Percentiles rank a stretch among this genome's conserved stretches.
Conservation (phyloP, 2,113 vertebrate species). For the Electrona antarctica region DNA sequence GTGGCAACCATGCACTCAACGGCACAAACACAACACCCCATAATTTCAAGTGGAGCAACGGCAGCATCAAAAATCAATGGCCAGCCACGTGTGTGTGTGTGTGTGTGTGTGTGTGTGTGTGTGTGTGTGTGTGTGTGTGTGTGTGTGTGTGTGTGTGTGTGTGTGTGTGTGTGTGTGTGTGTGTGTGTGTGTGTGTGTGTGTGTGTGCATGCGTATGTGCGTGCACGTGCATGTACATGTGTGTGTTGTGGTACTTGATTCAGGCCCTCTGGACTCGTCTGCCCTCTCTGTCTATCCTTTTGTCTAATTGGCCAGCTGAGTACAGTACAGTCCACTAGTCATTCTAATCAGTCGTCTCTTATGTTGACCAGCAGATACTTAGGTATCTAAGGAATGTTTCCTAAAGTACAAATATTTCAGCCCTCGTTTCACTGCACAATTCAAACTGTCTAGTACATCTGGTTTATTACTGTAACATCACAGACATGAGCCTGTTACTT, state of each 20-base stretch:
- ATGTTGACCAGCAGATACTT: too few relatives aligned
- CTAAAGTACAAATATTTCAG: too few relatives aligned
- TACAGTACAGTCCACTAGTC: conserved; percentile 36
- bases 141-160: neutral
- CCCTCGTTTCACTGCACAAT: too few relatives aligned
- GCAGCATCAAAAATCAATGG: too few relatives aligned
- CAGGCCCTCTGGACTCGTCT: neutral
- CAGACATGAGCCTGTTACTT: too few relatives aligned
- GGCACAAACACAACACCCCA: too few relatives aligned
- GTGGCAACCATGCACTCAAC: too few relatives aligned
- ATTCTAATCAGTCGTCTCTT: conserved; percentile 15
- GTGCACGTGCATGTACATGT: neutral
- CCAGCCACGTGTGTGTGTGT: neutral
- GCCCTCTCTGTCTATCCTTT: conserved; percentile 58
- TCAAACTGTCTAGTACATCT: too few relatives aligned
- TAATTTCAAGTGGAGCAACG: too few relatives aligned
- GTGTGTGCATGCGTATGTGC: neutral
- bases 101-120: neutral
- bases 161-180: neutral
- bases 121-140: neutral
- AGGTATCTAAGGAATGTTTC: too few relatives aligned
- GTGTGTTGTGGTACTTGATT: neutral
- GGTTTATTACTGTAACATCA: too few relatives aligned
- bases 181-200: neutral
- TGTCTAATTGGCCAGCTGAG: conserved; percentile 47